Evolutionary conservation across 1,140 invertebrate species (phyloP).

Genomic region (Macrosteles quadrilineatus): DNA sequence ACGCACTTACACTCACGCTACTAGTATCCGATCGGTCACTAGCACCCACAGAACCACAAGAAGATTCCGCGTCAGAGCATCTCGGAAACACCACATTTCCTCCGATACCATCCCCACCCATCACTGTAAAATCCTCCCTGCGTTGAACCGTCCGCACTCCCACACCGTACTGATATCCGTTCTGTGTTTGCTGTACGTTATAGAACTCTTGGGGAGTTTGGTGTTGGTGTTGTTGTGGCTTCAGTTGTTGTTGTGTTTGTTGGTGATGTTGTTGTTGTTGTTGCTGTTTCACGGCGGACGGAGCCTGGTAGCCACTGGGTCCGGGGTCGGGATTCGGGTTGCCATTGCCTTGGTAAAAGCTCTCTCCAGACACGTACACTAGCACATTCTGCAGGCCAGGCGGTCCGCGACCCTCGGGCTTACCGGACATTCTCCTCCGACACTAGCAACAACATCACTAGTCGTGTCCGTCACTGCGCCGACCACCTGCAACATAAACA

Average conservation of each 20-base stretch:
- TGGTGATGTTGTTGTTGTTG: not conserved
- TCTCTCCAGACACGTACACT: conserved; percentile 54
- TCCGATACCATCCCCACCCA: conserved; percentile 37
- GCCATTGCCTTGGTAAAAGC: conserved; percentile 43
- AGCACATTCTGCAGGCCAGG: conserved; percentile 52
- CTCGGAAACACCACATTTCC: conserved; percentile 38
- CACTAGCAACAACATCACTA: conserved; percentile 16
- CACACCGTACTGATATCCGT: conserved; percentile 18
- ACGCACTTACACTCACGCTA: conserved; percentile 34
- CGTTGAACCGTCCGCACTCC: conserved; percentile 1
- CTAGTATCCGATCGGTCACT: conserved; percentile 34
- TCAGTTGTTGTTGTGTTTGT: not conserved
- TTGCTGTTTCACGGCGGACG: conserved; percentile 19
- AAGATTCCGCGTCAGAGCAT: conserved; percentile 53
- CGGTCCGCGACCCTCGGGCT: conserved; percentile 49
- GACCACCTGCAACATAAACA: not conserved
- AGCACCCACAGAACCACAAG: conserved; percentile 51
- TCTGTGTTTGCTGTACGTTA: conserved; percentile 2
- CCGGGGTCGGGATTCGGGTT: not conserved
- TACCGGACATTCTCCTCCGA: conserved; percentile 40
- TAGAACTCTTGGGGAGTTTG: conserved; percentile 12
- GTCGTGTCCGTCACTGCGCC: conserved; percentile 14
- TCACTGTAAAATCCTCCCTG: conserved; percentile 34
- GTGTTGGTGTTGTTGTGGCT: not conserved
- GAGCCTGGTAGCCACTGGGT: conserved; percentile 7